Conservation (phyloP, 2,797 vertebrate genomes). For the Craterocephalus amniculus region DNA sequence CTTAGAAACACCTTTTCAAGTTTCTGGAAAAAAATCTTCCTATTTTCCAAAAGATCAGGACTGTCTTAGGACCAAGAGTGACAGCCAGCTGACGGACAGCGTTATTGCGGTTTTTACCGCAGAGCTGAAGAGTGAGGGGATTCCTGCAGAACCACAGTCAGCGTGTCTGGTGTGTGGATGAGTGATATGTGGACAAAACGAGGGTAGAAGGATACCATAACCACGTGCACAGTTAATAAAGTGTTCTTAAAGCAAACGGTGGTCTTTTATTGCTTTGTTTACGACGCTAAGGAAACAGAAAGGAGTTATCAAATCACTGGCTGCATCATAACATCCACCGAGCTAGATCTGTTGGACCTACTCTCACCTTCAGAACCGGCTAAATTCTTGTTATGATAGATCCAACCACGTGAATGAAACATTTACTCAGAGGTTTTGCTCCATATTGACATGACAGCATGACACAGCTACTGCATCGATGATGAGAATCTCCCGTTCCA, state of each 20-base stretch:
- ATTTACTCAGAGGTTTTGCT: too few species aligned
- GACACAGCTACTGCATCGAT: too few species aligned
- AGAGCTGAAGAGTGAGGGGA: conserved; percentile 38
- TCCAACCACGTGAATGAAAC: too few species aligned
- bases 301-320: too few species aligned
- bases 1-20: conserved; percentile 29
- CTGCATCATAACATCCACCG: too few species aligned
- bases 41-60: conserved; percentile 78
- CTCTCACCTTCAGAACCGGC: too few species aligned
- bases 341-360: too few species aligned
- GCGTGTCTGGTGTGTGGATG: conserved; percentile 75
- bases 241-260: background rate
- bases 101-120: conserved; percentile 35
- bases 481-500: too few species aligned
- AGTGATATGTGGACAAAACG: background rate
- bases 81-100: background rate
- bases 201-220: background rate
- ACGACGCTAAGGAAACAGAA: too few species aligned
- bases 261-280: too few species aligned
- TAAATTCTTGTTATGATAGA: too few species aligned
- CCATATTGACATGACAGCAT: too few species aligned
- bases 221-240: background rate
- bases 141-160: background rate
- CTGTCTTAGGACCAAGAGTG: conserved; percentile 69
- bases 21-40: conserved; percentile 67